Evolutionary conservation across 2,888 invertebrate genomes (phyloP), one percentile per base, ranked within the genome.

Genomic region (Crossocerus cetratus): DNA sequence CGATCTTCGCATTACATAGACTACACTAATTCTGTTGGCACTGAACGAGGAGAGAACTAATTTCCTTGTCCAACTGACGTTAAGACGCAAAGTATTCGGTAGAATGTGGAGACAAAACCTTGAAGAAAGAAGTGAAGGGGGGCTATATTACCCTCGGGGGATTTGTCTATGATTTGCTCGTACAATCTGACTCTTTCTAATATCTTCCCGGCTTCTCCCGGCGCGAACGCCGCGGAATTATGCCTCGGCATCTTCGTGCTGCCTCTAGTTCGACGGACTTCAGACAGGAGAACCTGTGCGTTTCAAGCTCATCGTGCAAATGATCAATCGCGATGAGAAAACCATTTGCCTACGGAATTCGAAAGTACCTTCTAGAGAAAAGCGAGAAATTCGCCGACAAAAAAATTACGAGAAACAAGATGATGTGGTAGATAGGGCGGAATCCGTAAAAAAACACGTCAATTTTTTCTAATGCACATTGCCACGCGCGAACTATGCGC

Each of bases 401-500:
- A 54, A 66, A 16, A 43, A 2, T 32, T 32, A 63, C 16, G 63
- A 13, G 21, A 45, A 77, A 49, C 11, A 32, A 43, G 45, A 54
- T 1, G 22, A 45, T 61, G 16, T 4, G 22, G 14, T 70, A 54
- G 5, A 22, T 20, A 65, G 56, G 18, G 44, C 53, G 13, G 5
- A 22, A 45, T 16, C 11, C 57, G 18, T 32, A 32, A 32, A 82
- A n/a, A 83, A 82, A 81, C 72, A 81, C 71, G 85, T 85, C 84
- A 85, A 85, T 85, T 85, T 84, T 49, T 85, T 84, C 82, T 82
- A 85, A 78, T 82, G 85, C 85, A 85, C 84, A 74, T 65, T 71
- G 78, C 80, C 72, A 79, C 73, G 75, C 65, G 76, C 75, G 65
- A 72, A 67, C 32, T 32, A 8, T 32, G 32, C 32, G 32, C 32